phyloP scores from a whole-genome alignment of 2,113 vertebrate species.

The Chaenogobius annularis region DNA sequence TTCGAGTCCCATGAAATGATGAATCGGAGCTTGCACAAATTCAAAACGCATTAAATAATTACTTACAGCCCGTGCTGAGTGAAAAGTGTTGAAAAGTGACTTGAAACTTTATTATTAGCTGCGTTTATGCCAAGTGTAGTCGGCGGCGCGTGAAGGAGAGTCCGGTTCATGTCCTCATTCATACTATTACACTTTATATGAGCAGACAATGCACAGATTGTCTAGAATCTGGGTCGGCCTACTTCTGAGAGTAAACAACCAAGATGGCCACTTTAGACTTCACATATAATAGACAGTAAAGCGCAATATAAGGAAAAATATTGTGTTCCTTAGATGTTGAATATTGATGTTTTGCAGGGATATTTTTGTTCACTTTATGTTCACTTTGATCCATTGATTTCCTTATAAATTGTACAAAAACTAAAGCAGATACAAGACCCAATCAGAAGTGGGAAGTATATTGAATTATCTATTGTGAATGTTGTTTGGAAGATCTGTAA shows the following conservation, averaged over 20 bases:
- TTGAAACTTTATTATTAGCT: not conserved
- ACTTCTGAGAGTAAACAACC: slow-evolving; percentile 58
- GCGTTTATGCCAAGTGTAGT: not conserved
- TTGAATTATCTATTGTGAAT: not conserved
- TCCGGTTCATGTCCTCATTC: not conserved
- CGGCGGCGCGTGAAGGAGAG: slow-evolving; percentile 30
- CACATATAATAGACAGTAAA: slow-evolving; percentile 16
- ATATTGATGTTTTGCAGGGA: too few relatives aligned
- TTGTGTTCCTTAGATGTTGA: not conserved
- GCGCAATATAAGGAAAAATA: not conserved
- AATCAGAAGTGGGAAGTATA: too few relatives aligned
- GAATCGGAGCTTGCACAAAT: not conserved
- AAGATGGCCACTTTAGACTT: slow-evolving; percentile 38
- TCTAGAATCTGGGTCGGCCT: slow-evolving; percentile 65
- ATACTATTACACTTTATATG: slow-evolving; percentile 25
- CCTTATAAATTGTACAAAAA: not conserved
- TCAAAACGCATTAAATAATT: not conserved
- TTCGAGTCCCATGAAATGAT: not conserved
- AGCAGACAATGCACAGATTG: slow-evolving; percentile 62
- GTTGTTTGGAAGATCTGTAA: not conserved
- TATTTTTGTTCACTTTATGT: too few relatives aligned
- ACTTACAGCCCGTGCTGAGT: not conserved
- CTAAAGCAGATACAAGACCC: not conserved
- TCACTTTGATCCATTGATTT: too few relatives aligned
- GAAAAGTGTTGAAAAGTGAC: slow-evolving; percentile 1